Conservation (phyloP, 2,113 vertebrate species). For the Antigone vipio region DNA sequence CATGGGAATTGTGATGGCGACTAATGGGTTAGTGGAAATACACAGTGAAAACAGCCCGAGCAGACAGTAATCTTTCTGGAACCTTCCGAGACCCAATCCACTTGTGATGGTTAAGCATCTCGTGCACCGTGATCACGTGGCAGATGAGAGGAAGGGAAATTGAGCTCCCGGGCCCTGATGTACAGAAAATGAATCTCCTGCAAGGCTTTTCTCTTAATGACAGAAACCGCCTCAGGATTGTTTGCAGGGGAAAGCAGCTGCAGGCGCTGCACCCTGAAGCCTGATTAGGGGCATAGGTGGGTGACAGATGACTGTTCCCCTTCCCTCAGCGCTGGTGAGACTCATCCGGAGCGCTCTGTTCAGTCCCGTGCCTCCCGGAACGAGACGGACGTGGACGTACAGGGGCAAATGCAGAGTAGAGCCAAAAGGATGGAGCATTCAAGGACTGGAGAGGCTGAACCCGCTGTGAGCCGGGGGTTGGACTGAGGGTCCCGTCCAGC, state of each 20-base stretch:
- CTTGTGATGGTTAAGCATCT: not conserved
- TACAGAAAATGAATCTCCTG: not conserved
- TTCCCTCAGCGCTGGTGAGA: not conserved
- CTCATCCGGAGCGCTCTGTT: accelerated
- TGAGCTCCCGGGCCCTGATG: not conserved
- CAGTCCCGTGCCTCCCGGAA: not conserved
- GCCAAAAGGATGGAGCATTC: not conserved
- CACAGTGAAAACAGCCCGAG: not conserved
- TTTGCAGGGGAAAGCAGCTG: not conserved
- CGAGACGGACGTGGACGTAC: accelerated
- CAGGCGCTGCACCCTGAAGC: not conserved
- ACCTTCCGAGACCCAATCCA: not conserved
- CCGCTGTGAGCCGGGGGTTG: not conserved
- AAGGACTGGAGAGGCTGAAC: not conserved
- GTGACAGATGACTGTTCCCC: not conserved
- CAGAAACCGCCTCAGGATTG: not conserved
- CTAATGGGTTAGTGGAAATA: not conserved
- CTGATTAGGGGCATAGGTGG: not conserved
- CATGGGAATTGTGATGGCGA: not conserved
- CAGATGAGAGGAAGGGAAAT: not conserved
- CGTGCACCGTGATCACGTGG: accelerated
- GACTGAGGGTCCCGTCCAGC: not conserved
- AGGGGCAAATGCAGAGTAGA: accelerated
- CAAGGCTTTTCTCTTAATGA: not conserved
- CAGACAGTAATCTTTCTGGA: not conserved